These are phyloP conservation scores for Xestia c-nigrum DNA, from an alignment of 2,888 invertebrate species.

Conservation along the genomic window DNA sequence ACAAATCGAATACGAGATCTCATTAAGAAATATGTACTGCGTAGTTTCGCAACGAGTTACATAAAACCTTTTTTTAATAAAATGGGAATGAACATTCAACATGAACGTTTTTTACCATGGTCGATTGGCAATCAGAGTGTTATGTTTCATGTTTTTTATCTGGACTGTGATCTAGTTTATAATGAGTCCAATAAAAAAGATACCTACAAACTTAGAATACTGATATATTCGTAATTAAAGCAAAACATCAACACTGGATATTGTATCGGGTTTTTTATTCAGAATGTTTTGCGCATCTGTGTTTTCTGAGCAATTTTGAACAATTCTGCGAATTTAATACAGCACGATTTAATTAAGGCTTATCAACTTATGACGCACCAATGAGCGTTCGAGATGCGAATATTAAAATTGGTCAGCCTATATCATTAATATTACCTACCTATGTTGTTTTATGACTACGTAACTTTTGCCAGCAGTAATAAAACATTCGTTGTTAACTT, in stretches of 20 bases:
- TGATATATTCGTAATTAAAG: not conserved
- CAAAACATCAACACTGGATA: not conserved
- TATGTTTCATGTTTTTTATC: constrained; percentile 40
- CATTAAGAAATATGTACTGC: constrained; percentile 44
- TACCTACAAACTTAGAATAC: not conserved
- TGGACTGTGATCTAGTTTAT: constrained; percentile 47
- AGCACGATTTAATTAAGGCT: not conserved
- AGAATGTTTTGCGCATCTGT: not conserved
- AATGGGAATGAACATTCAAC: constrained; percentile 47
- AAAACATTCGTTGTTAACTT: constrained; percentile 2
- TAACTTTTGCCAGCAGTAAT: not conserved
- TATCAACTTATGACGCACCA: not conserved
- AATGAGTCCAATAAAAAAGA: not conserved
- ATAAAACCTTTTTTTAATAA: constrained; percentile 53
- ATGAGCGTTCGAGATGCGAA: not conserved
- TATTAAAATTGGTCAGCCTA: not conserved
- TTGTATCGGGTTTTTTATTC: not conserved
- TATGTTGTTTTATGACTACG: too few species aligned
- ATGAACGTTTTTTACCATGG: constrained; percentile 51
- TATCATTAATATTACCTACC: not conserved
- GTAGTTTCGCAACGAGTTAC: constrained; percentile 41
- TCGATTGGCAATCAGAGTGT: constrained; percentile 37
- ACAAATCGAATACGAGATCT: constrained; percentile 45
- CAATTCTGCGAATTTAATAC: not conserved
- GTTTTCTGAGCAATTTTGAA: not conserved